These are phyloP conservation scores for Dipodomys merriami DNA, from an alignment of 2,113 vertebrate species.

Conservation along the genomic window DNA sequence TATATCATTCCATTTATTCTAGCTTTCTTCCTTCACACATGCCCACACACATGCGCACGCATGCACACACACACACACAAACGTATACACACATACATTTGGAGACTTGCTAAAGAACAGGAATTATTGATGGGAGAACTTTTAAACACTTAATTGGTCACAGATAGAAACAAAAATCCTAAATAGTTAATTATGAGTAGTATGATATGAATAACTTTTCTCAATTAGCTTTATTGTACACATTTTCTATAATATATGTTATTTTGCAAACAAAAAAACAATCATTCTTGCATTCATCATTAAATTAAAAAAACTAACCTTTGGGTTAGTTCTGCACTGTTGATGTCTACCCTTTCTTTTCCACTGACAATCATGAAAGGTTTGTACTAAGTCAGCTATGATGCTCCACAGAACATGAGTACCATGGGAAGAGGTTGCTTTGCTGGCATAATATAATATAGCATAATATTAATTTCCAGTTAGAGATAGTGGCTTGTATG, in stretches of 20 bases:
- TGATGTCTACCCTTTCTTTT: background rate
- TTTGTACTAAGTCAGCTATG: background rate
- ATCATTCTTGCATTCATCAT: background rate
- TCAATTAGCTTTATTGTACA: background rate
- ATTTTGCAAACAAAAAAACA: conserved; percentile 25
- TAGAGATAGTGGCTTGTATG: too few relatives aligned
- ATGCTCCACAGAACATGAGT: background rate
- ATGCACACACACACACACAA: background rate
- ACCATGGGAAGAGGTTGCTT: background rate
- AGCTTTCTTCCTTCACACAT: background rate
- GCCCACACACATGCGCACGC: background rate
- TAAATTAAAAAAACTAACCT: background rate
- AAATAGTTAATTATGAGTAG: background rate
- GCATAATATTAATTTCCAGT: too few relatives aligned
- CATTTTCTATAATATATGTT: background rate
- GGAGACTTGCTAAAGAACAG: background rate
- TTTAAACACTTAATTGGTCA: background rate
- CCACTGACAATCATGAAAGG: background rate
- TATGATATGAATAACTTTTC: background rate
- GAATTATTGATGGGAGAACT: background rate
- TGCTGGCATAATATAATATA: background rate
- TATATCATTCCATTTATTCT: background rate
- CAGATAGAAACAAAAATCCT: background rate
- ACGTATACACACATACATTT: background rate
- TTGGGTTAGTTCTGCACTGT: background rate